Percentiles rank a stretch among this genome's conserved stretches.
Conservation (phyloP, 2,113 vertebrate species). For the Upupa epops region DNA sequence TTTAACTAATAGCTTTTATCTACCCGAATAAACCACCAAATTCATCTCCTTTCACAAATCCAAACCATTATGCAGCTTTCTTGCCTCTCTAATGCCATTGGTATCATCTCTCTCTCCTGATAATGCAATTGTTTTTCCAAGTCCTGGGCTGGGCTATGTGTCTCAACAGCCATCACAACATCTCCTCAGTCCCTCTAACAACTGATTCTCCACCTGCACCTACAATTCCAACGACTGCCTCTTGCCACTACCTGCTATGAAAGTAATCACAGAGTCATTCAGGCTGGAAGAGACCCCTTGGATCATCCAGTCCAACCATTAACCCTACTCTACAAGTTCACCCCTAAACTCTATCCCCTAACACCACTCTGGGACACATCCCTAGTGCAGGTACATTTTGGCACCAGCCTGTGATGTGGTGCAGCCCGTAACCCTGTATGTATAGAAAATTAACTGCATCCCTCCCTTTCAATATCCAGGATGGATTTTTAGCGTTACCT, state of each 20-base stretch:
- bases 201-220: not conserved
- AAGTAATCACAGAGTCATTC: too few relatives aligned
- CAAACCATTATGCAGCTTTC: not conserved
- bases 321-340: too few relatives aligned
- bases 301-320: too few relatives aligned
- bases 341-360: too few relatives aligned
- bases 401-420: not conserved
- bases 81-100: not conserved
- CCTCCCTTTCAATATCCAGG: not conserved
- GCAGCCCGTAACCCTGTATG: not conserved
- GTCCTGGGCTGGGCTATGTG: not conserved
- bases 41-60: not conserved
- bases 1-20: not conserved
- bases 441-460: not conserved
- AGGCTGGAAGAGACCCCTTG: too few relatives aligned
- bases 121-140: not conserved
- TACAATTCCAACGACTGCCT: too few relatives aligned
- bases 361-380: too few relatives aligned
- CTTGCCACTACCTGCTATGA: too few relatives aligned
- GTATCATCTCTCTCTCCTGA: not conserved
- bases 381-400: not conserved
- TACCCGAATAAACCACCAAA: not conserved
- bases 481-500: not conserved
- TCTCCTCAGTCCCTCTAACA: not conserved
- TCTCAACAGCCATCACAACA: not conserved